These are phyloP conservation scores for Umimayanthus chanpuru DNA, from an alignment of 92 coral and sea anemone species.

Conservation along the genomic window DNA sequence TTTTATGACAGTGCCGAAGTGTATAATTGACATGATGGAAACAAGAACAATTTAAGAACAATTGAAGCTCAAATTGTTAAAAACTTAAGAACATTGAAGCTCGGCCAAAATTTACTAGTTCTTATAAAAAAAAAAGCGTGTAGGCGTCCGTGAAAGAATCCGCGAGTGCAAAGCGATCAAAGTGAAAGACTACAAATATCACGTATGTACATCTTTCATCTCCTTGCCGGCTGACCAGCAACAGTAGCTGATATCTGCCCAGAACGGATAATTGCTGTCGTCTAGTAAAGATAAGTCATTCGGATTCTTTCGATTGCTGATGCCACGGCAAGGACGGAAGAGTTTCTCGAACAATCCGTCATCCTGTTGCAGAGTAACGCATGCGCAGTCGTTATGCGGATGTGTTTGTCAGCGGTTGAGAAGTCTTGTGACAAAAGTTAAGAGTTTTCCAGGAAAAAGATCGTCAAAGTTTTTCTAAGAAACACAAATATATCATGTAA, in stretches of 20 bases:
- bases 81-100: too few species aligned
- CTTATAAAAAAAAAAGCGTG: too few species aligned
- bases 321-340: neutral
- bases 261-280: neutral
- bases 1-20: too few species aligned
- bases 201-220: neutral
- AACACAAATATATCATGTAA: neutral
- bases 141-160: too few species aligned
- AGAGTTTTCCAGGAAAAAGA: conserved; percentile 9
- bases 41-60: too few species aligned
- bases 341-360: neutral
- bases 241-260: neutral
- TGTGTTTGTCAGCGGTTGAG: conserved; percentile 11
- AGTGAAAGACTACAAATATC: too few species aligned
- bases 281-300: neutral
- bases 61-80: too few species aligned
- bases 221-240: neutral
- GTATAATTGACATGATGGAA: too few species aligned
- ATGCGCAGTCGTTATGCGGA: too few species aligned
- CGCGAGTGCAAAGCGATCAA: too few species aligned
- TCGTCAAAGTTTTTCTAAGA: neutral
- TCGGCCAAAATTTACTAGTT: too few species aligned
- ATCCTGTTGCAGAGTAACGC: too few species aligned
- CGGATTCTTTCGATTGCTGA: neutral
- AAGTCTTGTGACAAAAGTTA: neutral